Evolutionary conservation across 1,140 invertebrate genomes (phyloP).

Genomic region (Megathymus violae): DNA sequence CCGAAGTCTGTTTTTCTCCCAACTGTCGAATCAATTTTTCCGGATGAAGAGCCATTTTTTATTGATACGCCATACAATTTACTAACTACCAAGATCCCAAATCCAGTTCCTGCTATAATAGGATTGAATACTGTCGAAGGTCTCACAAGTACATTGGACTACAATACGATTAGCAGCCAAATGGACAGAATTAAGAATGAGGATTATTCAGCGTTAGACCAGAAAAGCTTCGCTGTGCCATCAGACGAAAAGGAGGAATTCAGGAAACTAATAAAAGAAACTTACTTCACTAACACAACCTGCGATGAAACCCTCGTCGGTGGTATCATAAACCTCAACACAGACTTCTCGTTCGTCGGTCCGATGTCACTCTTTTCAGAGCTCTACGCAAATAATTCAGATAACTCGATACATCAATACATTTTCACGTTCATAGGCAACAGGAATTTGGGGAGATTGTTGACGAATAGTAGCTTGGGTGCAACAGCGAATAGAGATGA

Average conservation of each 20-base stretch:
- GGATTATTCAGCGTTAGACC: slow-evolving; percentile 66
- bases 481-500: slow-evolving; percentile 69
- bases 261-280: slow-evolving; percentile 57
- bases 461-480: slow-evolving; percentile 67
- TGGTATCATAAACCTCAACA: slow-evolving; percentile 70
- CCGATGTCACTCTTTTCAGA: slow-evolving; percentile 66
- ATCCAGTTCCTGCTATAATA: slow-evolving; percentile 79
- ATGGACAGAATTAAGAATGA: slow-evolving; percentile 73
- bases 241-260: slow-evolving; percentile 58
- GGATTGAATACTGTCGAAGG: slow-evolving; percentile 78
- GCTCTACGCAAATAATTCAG: slow-evolving; percentile 59
- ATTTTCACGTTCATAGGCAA: slow-evolving; percentile 71
- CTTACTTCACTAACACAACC: slow-evolving; percentile 64
- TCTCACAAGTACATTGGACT: slow-evolving; percentile 66
- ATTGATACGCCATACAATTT: slow-evolving; percentile 79
- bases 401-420: slow-evolving; percentile 58
- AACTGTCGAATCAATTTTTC: slow-evolving; percentile 74
- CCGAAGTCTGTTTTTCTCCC: slow-evolving; percentile 76
- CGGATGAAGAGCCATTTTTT: slow-evolving; percentile 79
- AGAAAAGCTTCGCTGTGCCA: slow-evolving; percentile 54
- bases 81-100: slow-evolving; percentile 50
- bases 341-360: slow-evolving; percentile 68
- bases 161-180: slow-evolving; percentile 70
- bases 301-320: slow-evolving; percentile 64
- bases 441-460: slow-evolving; percentile 65